Conservation (phyloP, 2,888 invertebrate genomes). For the Agrilus biguttatus region DNA sequence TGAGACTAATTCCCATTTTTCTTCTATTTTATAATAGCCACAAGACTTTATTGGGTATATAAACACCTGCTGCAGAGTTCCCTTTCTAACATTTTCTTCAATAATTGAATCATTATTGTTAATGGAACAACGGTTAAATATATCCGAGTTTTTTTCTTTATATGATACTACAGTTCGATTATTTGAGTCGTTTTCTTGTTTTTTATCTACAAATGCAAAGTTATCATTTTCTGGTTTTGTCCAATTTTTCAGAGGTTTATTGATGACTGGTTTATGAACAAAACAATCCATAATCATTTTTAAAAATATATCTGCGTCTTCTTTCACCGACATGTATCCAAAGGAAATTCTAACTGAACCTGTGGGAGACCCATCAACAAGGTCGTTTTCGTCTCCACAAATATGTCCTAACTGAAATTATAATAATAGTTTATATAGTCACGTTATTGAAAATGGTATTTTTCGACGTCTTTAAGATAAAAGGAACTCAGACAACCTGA, state of each 20-base stretch:
- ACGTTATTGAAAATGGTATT: too few relatives aligned
- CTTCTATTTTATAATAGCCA: constrained; percentile 53
- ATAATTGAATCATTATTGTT: neutral
- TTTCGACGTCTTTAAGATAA: too few relatives aligned
- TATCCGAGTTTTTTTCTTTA: neutral
- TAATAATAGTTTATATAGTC: constrained; percentile 2
- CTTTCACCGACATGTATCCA: constrained; percentile 71
- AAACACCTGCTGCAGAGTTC: constrained; percentile 27
- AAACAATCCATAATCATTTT: constrained; percentile 66
- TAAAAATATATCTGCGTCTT: constrained; percentile 58
- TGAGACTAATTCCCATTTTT: constrained; percentile 55
- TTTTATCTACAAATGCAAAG: neutral
- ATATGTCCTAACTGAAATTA: constrained; percentile 67
- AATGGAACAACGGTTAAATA: neutral
- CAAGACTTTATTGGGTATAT: constrained; percentile 90
- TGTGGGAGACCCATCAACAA: constrained; percentile 76
- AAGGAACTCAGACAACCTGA: too few relatives aligned
- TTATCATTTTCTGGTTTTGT: constrained; percentile 6
- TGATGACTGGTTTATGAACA: constrained; percentile 34
- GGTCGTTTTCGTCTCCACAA: constrained; percentile 79
- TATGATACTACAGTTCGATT: neutral
- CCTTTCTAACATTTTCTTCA: constrained; percentile 5
- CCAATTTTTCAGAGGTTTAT: constrained; percentile 25
- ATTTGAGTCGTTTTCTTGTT: neutral
- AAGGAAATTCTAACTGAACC: constrained; percentile 87